These are phyloP conservation scores for Caenorhabditis latens DNA, from an alignment of 1,140 invertebrate genomes.

Conservation along the genomic window DNA sequence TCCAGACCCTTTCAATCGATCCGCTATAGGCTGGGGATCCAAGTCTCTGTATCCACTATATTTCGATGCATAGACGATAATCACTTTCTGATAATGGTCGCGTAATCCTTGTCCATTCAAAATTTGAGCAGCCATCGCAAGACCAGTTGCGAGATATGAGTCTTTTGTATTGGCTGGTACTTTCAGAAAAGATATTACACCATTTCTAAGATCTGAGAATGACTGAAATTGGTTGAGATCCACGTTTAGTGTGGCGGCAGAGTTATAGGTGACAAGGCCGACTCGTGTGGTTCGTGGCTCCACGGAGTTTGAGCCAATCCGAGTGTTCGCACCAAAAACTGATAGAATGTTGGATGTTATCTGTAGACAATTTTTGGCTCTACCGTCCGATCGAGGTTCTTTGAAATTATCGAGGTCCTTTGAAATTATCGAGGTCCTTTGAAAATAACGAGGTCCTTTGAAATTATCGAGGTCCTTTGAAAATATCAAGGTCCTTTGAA, in stretches of 20 bases:
- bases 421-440: too few species aligned
- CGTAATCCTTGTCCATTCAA: background rate
- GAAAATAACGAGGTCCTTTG: too few species aligned
- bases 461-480: too few species aligned
- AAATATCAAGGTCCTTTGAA: too few species aligned
- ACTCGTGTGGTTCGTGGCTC: background rate
- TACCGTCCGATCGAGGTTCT: too few species aligned
- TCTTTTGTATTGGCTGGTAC: background rate
- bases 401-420: too few species aligned
- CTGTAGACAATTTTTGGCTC: too few species aligned
- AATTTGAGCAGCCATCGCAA: too few species aligned
- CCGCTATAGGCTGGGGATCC: background rate
- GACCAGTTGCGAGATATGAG: background rate
- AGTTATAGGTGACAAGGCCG: background rate
- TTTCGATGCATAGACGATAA: background rate
- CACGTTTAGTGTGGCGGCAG: background rate
- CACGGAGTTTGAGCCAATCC: background rate
- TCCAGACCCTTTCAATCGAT: background rate
- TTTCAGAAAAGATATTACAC: background rate
- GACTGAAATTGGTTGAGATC: background rate
- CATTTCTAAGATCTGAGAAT: too few species aligned
- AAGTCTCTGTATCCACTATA: background rate
- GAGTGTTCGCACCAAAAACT: background rate
- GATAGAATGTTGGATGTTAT: background rate
- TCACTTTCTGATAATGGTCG: background rate